Evolutionary conservation across 2,888 invertebrate genomes (phyloP).

Genomic region (Eudasyphora cyanicolor): DNA sequence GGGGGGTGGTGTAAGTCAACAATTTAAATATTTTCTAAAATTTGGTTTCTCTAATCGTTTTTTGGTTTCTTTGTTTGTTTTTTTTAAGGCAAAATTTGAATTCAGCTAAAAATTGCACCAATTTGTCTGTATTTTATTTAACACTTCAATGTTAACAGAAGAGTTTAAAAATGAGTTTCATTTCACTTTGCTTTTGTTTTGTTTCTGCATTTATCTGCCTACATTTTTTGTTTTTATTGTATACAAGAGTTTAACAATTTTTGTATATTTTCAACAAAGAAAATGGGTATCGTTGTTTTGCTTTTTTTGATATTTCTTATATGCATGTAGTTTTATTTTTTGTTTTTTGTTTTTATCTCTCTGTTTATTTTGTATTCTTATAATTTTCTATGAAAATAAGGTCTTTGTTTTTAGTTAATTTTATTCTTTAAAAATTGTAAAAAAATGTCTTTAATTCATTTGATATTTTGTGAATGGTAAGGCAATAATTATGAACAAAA

Average conservation of each 20-base stretch:
- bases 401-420: slow-evolving; percentile 52
- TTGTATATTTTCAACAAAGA: slow-evolving; percentile 67
- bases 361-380: slow-evolving; percentile 27
- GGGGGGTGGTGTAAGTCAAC: slow-evolving; percentile 22
- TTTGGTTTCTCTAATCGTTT: slow-evolving; percentile 53
- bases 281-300: slow-evolving; percentile 58
- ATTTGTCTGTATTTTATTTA: slow-evolving; percentile 53
- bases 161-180: slow-evolving; percentile 29
- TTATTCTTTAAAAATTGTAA: slow-evolving; percentile 13
- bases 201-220: background rate
- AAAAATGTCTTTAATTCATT: slow-evolving; percentile 8
- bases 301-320: slow-evolving; percentile 42
- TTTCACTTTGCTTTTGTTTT: slow-evolving; percentile 6
- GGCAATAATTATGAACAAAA: no score
- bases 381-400: slow-evolving; percentile 64
- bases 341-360: no score
- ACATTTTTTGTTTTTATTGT: slow-evolving; percentile 44
- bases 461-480: background rate
- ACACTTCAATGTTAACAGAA: slow-evolving; percentile 65
- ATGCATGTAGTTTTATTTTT: slow-evolving; percentile 32
- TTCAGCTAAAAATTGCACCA: slow-evolving; percentile 66
- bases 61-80: slow-evolving; percentile 46
- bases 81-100: slow-evolving; percentile 65
- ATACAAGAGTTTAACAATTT: slow-evolving; percentile 65
- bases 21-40: slow-evolving; percentile 20